Base-by-base conservation (phyloP, 2,888 invertebrate species). In the Phyto melanocephala region DNA sequence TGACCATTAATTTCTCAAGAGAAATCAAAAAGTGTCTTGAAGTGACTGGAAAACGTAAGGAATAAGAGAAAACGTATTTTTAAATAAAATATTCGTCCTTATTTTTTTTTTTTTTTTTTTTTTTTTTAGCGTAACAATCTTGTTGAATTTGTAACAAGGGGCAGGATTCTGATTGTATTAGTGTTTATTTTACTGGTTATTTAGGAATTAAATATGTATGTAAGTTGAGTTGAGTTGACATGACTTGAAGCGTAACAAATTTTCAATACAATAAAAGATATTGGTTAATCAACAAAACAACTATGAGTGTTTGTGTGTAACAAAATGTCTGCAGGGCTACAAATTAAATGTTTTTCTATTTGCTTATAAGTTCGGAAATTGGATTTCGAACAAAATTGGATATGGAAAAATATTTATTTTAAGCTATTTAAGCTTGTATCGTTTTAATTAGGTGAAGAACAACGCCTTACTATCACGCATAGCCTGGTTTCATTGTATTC, bases 1-100 rank as follows among this genome's bases (percentile, higher is more conserved):
- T 15, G 58, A 63, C 60, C 33, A 65, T 15, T 82, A 74, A 79
- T 82, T 79, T 82, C 82, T 79, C 82, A 13, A 62, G 79, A 79
- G 82, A 74, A 79, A 82, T 75, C 63, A 74, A 75, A 74, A 75
- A 60, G 22, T 81, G 33, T 17, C 50, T 50, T 52, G 15, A 67
- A 75, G 28, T 52, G 24, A 50, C 50, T 33, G 15, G 47, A 20
- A 56, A 74, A 63, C 10, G 13, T 28, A 17, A 52, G 8, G 40
- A 40, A 47, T 13, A 3, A 52, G 20, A 33, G 22, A 24, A 60
- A 13, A 37, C 40, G 2, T 47, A 54, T 74, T 60, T 62, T 68
- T 1, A 56, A 68, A 24, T 60, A 45, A 58, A n/a, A n/a, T n/a
- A n/a, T n/a, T n/a, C n/a, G n/a, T n/a, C n/a, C n/a, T n/a, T n/a